Evolutionary conservation across 2,113 vertebrate genomes (phyloP), one percentile per base, ranked within the genome.

Genomic region (Lepus americanus): DNA sequence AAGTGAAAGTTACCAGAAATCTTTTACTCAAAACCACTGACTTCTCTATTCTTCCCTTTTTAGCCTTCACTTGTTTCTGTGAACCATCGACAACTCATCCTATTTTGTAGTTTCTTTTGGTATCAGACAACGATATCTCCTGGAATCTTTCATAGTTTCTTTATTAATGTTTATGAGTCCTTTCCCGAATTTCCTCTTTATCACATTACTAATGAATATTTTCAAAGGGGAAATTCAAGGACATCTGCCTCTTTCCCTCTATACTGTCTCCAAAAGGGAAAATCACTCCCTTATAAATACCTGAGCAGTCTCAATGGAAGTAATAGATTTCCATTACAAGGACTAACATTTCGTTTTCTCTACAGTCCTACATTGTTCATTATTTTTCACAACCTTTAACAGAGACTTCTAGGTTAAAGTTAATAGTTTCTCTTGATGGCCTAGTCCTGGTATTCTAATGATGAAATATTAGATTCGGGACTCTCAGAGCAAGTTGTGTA

Each of bases 111-210:
- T 76, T 11, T 64, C 22, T 1, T n/a, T 73, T 85, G n/a, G 31
- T 10, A 87, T 74, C 79, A 84, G 16, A 89, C 23, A 87, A 29
- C 22, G 16, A 0, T 39, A 7, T 73, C 9, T 81, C 39, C 51
- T n/a, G 72, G 13, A 77, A 63, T 78, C 29, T 76, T 82, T 95
- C 36, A 51, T 69, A 86, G 53, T 29, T 74, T 78, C 16, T 89
- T 49, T 82, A 4, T 94, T 94, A 66, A 80, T 31, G 53, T 12
- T 76, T 49, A 13, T 25, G 33, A 80, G 73, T 66, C 33, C 10
- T 74, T 86, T 91, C 36, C 69, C 93, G 31, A 83, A 94, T 92
- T 72, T 94, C 61, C 6, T 94, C 20, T 66, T 92, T 70, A 22
- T 76, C 36, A 83, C 73, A 78, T 59, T 61, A 79, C 94, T 55